Evolutionary conservation across 92 coral and sea anemone species (phyloP), one percentile per base, ranked within the genome.

Genomic region (Porites divaricata): DNA sequence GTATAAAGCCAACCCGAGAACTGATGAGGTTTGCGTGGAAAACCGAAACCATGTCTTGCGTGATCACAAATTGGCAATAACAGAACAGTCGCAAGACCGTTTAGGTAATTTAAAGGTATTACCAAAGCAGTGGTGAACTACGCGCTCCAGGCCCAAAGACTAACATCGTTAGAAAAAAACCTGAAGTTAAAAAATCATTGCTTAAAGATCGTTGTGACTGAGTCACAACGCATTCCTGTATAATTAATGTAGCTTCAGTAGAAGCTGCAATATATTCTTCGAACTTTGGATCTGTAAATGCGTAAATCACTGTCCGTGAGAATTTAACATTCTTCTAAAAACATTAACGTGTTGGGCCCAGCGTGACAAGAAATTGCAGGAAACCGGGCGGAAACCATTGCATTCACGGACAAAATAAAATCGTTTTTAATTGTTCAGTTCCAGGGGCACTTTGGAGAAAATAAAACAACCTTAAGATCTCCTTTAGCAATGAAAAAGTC

Each of bases 401-500:
- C 41, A 28, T 28, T 28, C 41, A 28, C 41, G 41, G 41, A 28
- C 4, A 28, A 28, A 28, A 28, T 28, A 28, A 2, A 28, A 28
- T 28, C 41, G 41, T 28, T 28, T 28, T 28, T 28, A 28, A 28
- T 28, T 28, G 41, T 28, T 28, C 41, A 28, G 41, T 28, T 28
- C 41, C 41, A 28, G 4, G 41, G 41, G 41, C 41, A 28, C 41
- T 28, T 28, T 28, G 41, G 41, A 28, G 41, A 28, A 28, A 63
- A 63, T n/a, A n/a, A 63, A 63, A 63, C 67, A 63, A 63, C 67
- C 17, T 63, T 63, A 63, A 63, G 67, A 63, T 23, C 67, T 63
- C 67, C 67, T 63, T 63, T 63, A 63, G 67, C 67, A 63, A 63
- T 63, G 67, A 63, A 63, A 23, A 63, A 63, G 67, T 63, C 67